Evolutionary conservation across 2,888 invertebrate species (phyloP).

Genomic region (Dromius quadrimaculatus): DNA sequence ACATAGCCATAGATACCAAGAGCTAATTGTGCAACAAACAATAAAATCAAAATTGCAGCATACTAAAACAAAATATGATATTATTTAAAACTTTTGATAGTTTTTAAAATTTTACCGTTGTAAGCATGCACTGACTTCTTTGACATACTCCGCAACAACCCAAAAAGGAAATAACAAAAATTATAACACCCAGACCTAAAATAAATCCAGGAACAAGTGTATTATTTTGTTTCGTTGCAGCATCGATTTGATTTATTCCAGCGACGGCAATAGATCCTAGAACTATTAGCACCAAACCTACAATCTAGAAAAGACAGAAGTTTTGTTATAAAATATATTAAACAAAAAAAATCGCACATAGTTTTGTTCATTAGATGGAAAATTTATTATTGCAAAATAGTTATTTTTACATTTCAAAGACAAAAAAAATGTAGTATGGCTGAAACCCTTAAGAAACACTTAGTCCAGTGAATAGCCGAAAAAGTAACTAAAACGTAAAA

Average conservation of each 20-base stretch:
- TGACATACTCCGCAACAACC: slow-evolving; percentile 67
- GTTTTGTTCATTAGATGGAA: no score
- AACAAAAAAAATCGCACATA: no score
- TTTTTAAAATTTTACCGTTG: slow-evolving; percentile 60
- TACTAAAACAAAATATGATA: slow-evolving; percentile 70
- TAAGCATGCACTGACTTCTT: slow-evolving; percentile 66
- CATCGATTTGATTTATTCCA: slow-evolving; percentile 12
- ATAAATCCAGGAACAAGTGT: slow-evolving; percentile 71
- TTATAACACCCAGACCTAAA: slow-evolving; percentile 77
- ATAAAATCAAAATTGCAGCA: slow-evolving; percentile 76
- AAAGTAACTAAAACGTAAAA: no score
- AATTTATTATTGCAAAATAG: no score
- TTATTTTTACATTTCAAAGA: no score
- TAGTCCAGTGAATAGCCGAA: no score
- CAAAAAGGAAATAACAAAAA: slow-evolving; percentile 67
- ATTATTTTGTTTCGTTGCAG: background rate
- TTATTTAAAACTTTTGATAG: background rate
- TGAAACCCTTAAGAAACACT: no score
- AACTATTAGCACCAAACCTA: slow-evolving; percentile 9
- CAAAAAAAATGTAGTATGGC: no score
- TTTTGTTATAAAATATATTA: no score
- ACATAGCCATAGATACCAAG: slow-evolving; percentile 77
- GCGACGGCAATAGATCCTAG: slow-evolving; percentile 9
- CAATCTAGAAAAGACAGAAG: slow-evolving; percentile 26
- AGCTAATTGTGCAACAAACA: slow-evolving; percentile 80